Percentiles rank a stretch among this genome's conserved stretches.
Conservation (phyloP, 1,140 invertebrate species). For the Limonius californicus region DNA sequence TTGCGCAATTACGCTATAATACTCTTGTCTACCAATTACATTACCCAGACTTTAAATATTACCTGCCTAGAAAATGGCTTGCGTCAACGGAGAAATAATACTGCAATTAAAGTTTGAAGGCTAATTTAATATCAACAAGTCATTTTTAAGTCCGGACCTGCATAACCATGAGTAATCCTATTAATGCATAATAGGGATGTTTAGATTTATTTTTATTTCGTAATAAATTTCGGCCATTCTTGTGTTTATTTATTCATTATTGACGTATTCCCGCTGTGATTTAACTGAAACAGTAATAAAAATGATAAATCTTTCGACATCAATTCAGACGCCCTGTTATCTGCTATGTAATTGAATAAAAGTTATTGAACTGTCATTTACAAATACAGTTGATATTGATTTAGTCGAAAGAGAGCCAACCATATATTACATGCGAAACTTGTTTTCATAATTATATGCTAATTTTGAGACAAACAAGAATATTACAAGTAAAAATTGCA, state of each 20-base stretch:
- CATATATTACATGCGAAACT: not conserved
- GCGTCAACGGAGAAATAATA: too few species aligned
- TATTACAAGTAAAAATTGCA: too few species aligned
- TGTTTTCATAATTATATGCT: conserved; percentile 1
- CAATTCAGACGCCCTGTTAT: conserved; percentile 23
- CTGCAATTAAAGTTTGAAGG: too few species aligned
- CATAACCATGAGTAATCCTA: too few species aligned
- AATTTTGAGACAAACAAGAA: too few species aligned
- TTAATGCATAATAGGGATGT: too few species aligned
- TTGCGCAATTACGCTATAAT: too few species aligned
- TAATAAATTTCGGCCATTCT: conserved; percentile 19
- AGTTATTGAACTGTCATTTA: conserved; percentile 32
- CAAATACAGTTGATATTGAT: conserved; percentile 9
- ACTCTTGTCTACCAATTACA: too few species aligned
- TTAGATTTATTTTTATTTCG: conserved; percentile 14
- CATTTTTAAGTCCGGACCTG: too few species aligned
- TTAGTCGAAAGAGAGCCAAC: not conserved
- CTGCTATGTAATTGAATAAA: conserved; percentile 28
- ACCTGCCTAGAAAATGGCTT: too few species aligned
- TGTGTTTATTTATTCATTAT: conserved; percentile 20
- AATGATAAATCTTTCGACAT: conserved; percentile 31
- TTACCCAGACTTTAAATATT: too few species aligned
- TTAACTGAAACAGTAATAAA: conserved; percentile 19
- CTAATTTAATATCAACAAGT: too few species aligned
- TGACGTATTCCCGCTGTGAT: conserved; percentile 24